Percentiles rank a stretch among this genome's conserved stretches.
Conservation (phyloP, 1,140 invertebrate genomes). For the Samia ricini region DNA sequence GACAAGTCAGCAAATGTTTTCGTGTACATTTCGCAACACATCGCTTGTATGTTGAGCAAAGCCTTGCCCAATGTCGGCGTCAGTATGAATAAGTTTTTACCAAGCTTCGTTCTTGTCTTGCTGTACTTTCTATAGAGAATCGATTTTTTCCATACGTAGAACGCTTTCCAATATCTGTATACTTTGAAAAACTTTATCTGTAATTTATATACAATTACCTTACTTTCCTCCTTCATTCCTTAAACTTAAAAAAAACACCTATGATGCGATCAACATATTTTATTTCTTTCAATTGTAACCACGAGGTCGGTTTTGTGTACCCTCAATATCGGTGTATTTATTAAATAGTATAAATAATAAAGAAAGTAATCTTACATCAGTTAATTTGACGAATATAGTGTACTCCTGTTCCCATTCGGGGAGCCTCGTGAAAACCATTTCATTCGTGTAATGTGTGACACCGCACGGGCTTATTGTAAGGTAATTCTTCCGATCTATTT, state of each 20-base stretch:
- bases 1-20: conserved; percentile 79
- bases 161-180: conserved; percentile 89
- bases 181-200: conserved; percentile 85
- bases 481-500: conserved; percentile 81
- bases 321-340: background rate
- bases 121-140: conserved; percentile 83
- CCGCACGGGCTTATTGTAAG: conserved; percentile 84
- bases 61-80: conserved; percentile 85
- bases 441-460: conserved; percentile 82
- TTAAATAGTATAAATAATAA: background rate
- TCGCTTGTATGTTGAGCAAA: conserved; percentile 82
- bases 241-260: background rate
- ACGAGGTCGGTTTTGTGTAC: background rate
- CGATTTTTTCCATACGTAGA: conserved; percentile 89
- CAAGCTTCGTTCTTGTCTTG: conserved; percentile 78
- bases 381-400: conserved; percentile 81
- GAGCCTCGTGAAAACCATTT: conserved; percentile 84
- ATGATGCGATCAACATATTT: background rate
- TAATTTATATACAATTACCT: too few species aligned
- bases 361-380: conserved; percentile 67
- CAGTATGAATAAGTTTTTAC: conserved; percentile 84
- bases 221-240: too few species aligned
- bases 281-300: background rate
- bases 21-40: conserved; percentile 82
- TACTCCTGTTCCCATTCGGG: conserved; percentile 85